These are phyloP conservation scores for Tinamus guttatus DNA, from an alignment of 2,113 vertebrate genomes.

Conservation along the genomic window DNA sequence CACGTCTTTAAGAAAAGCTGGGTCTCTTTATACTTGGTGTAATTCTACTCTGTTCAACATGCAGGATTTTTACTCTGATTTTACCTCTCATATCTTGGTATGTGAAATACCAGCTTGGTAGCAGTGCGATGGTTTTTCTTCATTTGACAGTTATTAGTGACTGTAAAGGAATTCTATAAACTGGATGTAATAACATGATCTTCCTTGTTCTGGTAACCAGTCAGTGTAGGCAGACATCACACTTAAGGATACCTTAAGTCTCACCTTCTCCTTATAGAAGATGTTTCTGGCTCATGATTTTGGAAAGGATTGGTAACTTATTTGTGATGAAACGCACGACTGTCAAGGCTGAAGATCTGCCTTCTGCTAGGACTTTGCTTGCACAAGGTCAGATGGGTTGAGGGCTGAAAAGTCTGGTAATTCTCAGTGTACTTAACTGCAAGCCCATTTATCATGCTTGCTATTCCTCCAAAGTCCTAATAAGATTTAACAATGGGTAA, in stretches of 20 bases:
- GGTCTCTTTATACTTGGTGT: neutral
- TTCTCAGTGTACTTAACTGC: neutral
- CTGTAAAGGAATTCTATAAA: neutral
- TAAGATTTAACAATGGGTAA: neutral
- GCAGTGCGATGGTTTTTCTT: neutral
- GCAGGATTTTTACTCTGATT: neutral
- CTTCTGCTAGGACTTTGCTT: neutral
- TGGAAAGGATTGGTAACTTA: neutral
- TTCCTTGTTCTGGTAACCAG: neutral
- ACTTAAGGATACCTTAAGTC: neutral
- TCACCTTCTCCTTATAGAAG: neutral
- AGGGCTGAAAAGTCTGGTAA: neutral
- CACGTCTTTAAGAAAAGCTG: neutral
- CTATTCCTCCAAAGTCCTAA: neutral
- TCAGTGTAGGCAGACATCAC: neutral
- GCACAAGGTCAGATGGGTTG: neutral
- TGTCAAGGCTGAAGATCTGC: neutral
- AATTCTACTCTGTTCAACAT: neutral
- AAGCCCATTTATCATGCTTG: neutral
- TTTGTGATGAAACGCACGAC: neutral
- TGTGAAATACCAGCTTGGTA: accelerated
- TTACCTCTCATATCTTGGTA: neutral
- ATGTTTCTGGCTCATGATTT: neutral
- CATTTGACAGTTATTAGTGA: neutral
- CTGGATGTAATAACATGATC: neutral